Base-by-base conservation (phyloP, 2,888 invertebrate species). In the Eupithecia insigniata region DNA sequence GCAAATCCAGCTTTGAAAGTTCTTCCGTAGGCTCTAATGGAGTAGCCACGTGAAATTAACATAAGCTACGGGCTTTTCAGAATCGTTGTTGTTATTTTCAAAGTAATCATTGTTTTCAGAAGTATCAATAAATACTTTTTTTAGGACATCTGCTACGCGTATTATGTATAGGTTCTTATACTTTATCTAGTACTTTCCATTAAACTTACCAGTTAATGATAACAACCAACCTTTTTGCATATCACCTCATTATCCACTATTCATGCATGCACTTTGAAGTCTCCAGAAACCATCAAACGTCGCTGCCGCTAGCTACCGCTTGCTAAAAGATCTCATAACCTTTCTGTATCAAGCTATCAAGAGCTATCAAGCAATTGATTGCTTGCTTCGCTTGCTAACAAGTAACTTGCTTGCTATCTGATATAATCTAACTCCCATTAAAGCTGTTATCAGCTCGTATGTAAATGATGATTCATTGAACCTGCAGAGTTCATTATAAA, bases 371-470 rank as follows among this genome's bases (percentile, higher is more conserved):
- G 68, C 61, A 61, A 70, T 36, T 72, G 65, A 70, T 66, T 68
- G 70, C 70, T 69, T 72, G 72, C 66, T 72, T 43, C 22, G 68
- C 65, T 70, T 74, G 68, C 74, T 71, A 74, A 74, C 74, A 69
- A 69, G 67, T 73, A 26, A 55, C 69, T 36, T 62, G 73, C 70
- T 73, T 71, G 66, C 68, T 73, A 71, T 69, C 71, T 34, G 71
- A 68, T 71, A 73, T 68, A 58, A 74, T 74, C 74, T 71, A 68
- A 62, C 71, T 71, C 74, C 74, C 71, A 74, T 74, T 74, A 74
- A 69, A 66, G n/a, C 36, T 71, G 68, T 67, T 73, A 75, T 75
- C 73, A 71, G 70, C 69, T 71, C 58, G 71, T 71, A 73, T 75
- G 75, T 73, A 73, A 75, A 75, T 75, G 69, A 66, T 69, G 61